Conservation (phyloP, 2,888 invertebrate genomes). For the Drosophila limbata region DNA sequence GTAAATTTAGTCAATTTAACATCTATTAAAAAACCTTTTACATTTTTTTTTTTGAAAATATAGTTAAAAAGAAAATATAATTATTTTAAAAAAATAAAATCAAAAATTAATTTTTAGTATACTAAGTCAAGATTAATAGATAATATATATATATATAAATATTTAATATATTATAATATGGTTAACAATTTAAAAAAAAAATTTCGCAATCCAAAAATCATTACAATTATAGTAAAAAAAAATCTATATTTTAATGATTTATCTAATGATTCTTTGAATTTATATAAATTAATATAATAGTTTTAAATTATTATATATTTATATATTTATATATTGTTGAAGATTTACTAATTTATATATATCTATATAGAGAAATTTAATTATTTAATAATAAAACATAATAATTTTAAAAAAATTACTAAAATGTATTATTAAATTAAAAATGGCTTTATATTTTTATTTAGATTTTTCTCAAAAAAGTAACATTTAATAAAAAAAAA, state of each 20-base stretch:
- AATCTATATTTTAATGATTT: conserved; percentile 38
- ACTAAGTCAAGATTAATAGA: conserved; percentile 45
- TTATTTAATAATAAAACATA: conserved; percentile 29
- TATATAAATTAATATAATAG: conserved; percentile 45
- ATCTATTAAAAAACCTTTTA: conserved; percentile 7
- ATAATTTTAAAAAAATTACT: conserved; percentile 9
- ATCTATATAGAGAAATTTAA: conserved; percentile 43
- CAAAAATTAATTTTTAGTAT: conserved; percentile 86
- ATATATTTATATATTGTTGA: conserved; percentile 46
- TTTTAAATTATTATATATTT: conserved; percentile 44
- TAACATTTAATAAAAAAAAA: conserved; percentile 31
- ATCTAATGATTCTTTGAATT: conserved; percentile 34
- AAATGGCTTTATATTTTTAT: conserved; percentile 1
- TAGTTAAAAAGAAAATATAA: conserved; percentile 85
- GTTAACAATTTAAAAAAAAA: conserved; percentile 66
- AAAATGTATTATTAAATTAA: conserved; percentile 29
- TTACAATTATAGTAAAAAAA: conserved; percentile 39
- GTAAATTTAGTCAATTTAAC: not conserved
- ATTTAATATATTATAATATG: conserved; percentile 68
- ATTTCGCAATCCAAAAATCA: conserved; percentile 64
- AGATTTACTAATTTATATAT: conserved; percentile 37
- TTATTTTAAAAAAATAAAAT: conserved; percentile 83
- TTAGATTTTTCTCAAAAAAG: conserved; percentile 10
- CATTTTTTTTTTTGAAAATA: conserved; percentile 17
- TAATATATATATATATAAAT: conserved; percentile 56